Evolutionary conservation across 2,797 vertebrate genomes (phyloP).

Genomic region (Peromyscus eremicus): DNA sequence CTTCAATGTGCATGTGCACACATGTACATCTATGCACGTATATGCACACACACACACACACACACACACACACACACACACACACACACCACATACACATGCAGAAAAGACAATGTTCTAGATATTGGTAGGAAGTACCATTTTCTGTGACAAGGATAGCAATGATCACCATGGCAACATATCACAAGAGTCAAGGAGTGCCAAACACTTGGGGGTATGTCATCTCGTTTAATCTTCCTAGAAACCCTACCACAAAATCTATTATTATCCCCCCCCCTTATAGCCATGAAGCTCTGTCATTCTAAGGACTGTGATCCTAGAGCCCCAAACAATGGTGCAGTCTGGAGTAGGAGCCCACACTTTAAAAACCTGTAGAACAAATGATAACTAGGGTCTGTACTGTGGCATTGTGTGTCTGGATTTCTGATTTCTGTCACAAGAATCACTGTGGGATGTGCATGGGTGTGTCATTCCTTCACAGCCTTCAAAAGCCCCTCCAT

Average conservation of each 20-base stretch:
- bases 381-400: not conserved
- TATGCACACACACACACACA: too few species aligned
- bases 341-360: not conserved
- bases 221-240: not conserved
- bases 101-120: not conserved
- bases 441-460: rapidly evolving
- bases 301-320: not conserved
- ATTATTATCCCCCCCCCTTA: not conserved
- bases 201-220: not conserved
- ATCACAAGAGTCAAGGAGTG: not conserved
- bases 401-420: not conserved
- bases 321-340: not conserved
- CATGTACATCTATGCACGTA: not conserved
- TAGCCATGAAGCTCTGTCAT: not conserved
- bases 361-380: not conserved
- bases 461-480: not conserved
- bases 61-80: not conserved
- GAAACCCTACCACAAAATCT: not conserved
- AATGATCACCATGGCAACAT: not conserved
- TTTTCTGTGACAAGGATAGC: not conserved
- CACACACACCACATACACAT: not conserved
- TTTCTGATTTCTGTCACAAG: not conserved
- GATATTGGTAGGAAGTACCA: not conserved
- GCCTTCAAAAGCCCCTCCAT: not conserved
- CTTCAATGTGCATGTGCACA: not conserved